Conservation (phyloP, 2,797 vertebrate genomes). For the Heliangelus exortis region DNA sequence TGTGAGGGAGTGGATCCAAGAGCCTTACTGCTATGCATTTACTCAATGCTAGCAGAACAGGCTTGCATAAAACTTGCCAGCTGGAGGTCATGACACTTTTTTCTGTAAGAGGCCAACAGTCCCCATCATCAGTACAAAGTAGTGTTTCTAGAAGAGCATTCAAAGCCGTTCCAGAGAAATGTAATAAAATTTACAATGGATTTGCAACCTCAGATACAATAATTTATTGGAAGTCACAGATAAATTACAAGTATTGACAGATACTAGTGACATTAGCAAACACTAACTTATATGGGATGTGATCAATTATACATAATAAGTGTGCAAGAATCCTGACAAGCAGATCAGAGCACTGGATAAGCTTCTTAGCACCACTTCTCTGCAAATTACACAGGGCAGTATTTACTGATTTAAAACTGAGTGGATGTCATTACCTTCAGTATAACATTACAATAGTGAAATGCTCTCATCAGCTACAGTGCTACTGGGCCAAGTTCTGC, state of each 20-base stretch:
- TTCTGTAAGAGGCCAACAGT: not conserved
- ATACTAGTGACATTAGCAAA: not conserved
- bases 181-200: not conserved
- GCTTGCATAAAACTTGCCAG: not conserved
- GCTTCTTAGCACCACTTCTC: constrained; percentile 15
- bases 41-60: not conserved
- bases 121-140: not conserved
- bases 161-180: not conserved
- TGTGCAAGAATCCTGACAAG: not conserved
- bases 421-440: constrained; percentile 17
- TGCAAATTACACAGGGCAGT: constrained; percentile 8
- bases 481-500: not conserved
- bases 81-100: not conserved
- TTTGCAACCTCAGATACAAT: not conserved
- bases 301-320: not conserved
- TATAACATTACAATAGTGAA: not conserved
- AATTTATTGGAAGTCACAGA: not conserved
- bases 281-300: not conserved
- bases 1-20: not conserved
- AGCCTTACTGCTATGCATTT: not conserved
- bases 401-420: constrained; percentile 34
- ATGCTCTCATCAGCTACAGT: not conserved
- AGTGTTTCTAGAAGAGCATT: not conserved
- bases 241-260: not conserved
- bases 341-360: not conserved